These are phyloP conservation scores for Ammodytes marinus DNA, from an alignment of 2,113 vertebrate genomes.

Conservation along the genomic window DNA sequence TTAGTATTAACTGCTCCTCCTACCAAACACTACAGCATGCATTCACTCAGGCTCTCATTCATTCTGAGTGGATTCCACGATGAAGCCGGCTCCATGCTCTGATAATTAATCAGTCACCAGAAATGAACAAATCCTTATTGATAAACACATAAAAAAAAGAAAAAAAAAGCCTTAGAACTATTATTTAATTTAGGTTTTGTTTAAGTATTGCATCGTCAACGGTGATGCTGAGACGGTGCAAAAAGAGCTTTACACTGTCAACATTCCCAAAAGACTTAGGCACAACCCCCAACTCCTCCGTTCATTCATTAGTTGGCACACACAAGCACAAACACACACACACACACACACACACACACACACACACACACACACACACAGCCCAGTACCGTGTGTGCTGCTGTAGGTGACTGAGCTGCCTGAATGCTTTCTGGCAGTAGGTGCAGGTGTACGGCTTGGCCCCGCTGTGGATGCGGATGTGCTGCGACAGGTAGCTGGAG, in stretches of 20 bases:
- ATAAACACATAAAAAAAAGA: not conserved
- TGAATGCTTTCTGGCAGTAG: constrained; percentile 98
- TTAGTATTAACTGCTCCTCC: not conserved
- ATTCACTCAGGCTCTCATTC: not conserved
- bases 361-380: constrained; percentile 3
- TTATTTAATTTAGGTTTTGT: not conserved
- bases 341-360: constrained; percentile 5
- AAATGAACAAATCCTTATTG: not conserved
- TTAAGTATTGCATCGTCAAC: not conserved
- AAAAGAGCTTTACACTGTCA: constrained; percentile 50
- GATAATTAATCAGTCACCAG: not conserved
- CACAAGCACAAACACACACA: not conserved
- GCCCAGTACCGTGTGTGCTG: constrained; percentile 97
- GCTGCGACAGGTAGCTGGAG: constrained; percentile 99
- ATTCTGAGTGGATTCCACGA: not conserved
- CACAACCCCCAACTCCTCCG: not conserved
- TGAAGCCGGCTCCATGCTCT: not conserved
- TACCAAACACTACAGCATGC: not conserved
- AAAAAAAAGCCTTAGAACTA: not conserved
- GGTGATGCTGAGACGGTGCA: constrained; percentile 17
- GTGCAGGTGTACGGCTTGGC: constrained; percentile 98
- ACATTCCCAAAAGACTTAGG: not conserved
- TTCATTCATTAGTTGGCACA: constrained; percentile 23
- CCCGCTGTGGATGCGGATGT: constrained; percentile 98
- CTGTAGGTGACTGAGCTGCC: constrained; percentile 97